Conservation (phyloP, 1,140 invertebrate genomes). For the Monomorium pharaonis region DNA sequence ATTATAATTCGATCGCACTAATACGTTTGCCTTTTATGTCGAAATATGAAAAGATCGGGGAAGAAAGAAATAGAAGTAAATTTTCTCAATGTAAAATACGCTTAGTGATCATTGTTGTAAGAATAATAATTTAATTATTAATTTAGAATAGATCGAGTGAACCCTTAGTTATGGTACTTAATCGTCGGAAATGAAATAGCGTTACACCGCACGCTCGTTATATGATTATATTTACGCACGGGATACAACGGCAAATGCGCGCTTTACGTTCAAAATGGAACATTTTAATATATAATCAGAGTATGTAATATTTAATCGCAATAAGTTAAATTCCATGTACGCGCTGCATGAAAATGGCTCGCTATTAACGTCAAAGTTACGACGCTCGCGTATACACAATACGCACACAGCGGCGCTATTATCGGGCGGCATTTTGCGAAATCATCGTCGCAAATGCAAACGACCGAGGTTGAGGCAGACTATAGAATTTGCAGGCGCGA, state of each 20-base stretch:
- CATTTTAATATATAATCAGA: neutral
- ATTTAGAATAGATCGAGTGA: neutral
- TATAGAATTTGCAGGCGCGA: slow-evolving; percentile 33
- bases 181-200: neutral
- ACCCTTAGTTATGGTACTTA: neutral
- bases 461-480: neutral
- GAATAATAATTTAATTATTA: neutral
- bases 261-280: neutral
- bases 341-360: neutral
- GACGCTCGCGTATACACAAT: neutral
- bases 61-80: neutral
- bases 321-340: slow-evolving; percentile 1
- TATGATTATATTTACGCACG: too few relatives aligned
- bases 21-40: neutral
- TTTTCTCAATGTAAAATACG: neutral
- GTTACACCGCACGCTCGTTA: neutral
- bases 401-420: neutral
- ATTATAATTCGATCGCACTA: too few relatives aligned
- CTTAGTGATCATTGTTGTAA: neutral
- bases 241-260: neutral
- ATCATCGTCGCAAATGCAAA: slow-evolving; percentile 59
- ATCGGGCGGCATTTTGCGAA: slow-evolving; percentile 27
- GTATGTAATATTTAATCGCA: slow-evolving; percentile 34
- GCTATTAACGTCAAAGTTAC: slow-evolving; percentile 17
- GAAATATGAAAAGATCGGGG: neutral